Percentiles rank a stretch among this genome's conserved stretches.
Conservation (phyloP, 2,888 invertebrate genomes). For the Catocala nupta region DNA sequence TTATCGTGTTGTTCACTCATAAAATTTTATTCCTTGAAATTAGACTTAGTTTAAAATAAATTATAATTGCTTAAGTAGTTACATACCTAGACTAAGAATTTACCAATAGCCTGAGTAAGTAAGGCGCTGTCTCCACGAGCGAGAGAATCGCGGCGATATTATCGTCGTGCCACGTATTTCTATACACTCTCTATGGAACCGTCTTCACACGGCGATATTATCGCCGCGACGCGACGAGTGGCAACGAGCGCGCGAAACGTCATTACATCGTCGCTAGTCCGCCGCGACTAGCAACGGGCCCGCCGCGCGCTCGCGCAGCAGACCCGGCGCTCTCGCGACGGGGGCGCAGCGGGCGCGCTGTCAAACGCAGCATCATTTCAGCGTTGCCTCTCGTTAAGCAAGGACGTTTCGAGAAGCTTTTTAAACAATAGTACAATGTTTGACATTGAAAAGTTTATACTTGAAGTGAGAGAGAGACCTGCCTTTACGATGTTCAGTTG, state of each 20-base stretch:
- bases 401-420: conserved; percentile 28
- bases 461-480: conserved; percentile 41
- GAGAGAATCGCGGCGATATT: conserved; percentile 32
- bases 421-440: conserved; percentile 36
- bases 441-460: conserved; percentile 41
- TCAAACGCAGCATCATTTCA: conserved; percentile 32
- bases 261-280: conserved; percentile 25
- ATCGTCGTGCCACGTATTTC: conserved; percentile 13
- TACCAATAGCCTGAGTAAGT: no score
- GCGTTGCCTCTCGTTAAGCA: conserved; percentile 25
- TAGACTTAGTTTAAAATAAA: no score
- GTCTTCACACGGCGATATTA: conserved; percentile 41
- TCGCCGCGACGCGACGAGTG: conserved; percentile 33
- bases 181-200: conserved; percentile 34
- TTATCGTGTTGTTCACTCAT: no score
- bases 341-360: conserved; percentile 21
- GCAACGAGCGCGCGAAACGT: conserved; percentile 34
- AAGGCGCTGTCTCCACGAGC: conserved; percentile 26
- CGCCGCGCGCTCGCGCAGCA: conserved; percentile 6
- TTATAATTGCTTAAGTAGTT: no score
- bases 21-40: no score
- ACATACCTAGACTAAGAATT: no score
- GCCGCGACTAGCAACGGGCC: conserved; percentile 22
- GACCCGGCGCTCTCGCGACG: conserved; percentile 4
- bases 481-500: conserved; percentile 37